Base-by-base conservation (phyloP, 2,113 vertebrate genomes). In the Vulpes vulpes region DNA sequence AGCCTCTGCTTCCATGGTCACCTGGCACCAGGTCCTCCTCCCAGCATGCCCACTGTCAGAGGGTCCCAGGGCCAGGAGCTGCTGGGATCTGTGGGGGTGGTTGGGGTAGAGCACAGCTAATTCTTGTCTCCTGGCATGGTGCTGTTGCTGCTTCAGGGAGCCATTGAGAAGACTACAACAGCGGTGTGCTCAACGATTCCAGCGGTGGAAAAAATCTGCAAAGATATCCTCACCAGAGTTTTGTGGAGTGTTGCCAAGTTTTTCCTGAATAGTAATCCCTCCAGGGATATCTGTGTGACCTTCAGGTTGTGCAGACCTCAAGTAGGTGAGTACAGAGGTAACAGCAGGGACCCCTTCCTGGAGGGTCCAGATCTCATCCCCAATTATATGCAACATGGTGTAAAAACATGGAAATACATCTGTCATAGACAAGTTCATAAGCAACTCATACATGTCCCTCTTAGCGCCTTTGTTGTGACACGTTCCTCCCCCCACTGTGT, bases 51-150 rank as follows among this genome's bases (percentile, higher is more conserved):
- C n/a, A n/a, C n/a, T n/a, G n/a, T n/a, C n/a, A n/a, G n/a, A n/a
- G n/a, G n/a, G n/a, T n/a, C n/a, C n/a, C n/a, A n/a, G n/a, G n/a
- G 23, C 38, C 67, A 14, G 12, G 22, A 17, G 55, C 81, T 69
- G 71, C 67, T 5, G 4, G 30, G 25, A 35, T 57, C 19, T 10
- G 19, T 43, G 43, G 43, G 43, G 20, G 43, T 43, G 43, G 43
- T 30, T 57, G 10, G 11, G 5, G 14, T 9, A 11, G 17, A 25
- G 11, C 43, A 69, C 62, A 30, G 8, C 38, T 17, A 8, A n/a
- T 2, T n/a, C 60, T 20, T 2, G 43, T 43, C 20, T 78, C n/a
- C n/a, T 59, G 7, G 1, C 30, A 0, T 4, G 43, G 17, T 0
- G 0, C 62, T 60, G 35, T 30, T 2, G 0, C 59, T n/a, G 5